phyloP scores from a whole-genome alignment of 2,888 invertebrate genomes.

The Candidula unifasciata region DNA sequence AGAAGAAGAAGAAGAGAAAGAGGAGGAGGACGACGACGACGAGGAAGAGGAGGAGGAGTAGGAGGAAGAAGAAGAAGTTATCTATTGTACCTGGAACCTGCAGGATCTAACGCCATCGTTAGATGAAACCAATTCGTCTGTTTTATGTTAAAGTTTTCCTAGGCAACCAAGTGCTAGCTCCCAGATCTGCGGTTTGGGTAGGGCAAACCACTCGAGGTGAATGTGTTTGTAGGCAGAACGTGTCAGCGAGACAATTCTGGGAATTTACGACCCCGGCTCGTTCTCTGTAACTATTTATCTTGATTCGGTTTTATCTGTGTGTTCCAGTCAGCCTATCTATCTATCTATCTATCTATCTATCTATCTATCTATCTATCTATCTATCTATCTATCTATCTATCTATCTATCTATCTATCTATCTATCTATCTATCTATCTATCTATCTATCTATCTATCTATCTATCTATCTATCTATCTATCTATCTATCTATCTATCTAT shows the following conservation, averaged over 20 bases:
- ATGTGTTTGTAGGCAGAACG: background rate
- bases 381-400: constrained; percentile 13
- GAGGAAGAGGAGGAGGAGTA: too few species aligned
- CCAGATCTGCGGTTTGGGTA: background rate
- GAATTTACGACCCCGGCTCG: background rate
- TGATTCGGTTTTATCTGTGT: background rate
- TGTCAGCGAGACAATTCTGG: background rate
- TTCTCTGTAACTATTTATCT: background rate
- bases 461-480: too few species aligned
- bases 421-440: too few species aligned
- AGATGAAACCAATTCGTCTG: background rate
- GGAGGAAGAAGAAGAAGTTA: too few species aligned
- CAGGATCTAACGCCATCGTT: too few species aligned
- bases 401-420: constrained; percentile 13
- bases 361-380: background rate
- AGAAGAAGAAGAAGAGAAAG: too few species aligned
- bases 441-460: too few species aligned
- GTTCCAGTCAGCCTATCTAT: background rate
- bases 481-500: too few species aligned
- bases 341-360: background rate
- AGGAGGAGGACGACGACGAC: too few species aligned
- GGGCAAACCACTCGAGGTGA: constrained; percentile 16
- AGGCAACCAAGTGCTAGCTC: background rate
- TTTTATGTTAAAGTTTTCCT: background rate
- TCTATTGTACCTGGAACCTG: too few species aligned